A percentile compares a stretch with the other conserved stretches of the same genome.
phyloP scores from a whole-genome alignment of 2,888 invertebrate genomes.

The Sesia apiformis region DNA sequence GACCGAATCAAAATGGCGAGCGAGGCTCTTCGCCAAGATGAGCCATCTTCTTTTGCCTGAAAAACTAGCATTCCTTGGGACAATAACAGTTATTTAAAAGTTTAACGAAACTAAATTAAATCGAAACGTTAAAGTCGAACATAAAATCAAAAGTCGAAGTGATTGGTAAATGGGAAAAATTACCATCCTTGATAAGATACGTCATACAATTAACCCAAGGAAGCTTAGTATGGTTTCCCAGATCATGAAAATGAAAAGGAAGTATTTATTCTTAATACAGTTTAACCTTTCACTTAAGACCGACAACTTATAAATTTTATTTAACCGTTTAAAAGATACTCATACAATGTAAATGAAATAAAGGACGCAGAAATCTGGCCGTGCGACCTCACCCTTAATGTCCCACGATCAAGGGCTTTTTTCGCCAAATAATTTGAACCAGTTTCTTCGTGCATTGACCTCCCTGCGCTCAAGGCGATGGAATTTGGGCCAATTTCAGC shows the following conservation, averaged over 20 bases:
- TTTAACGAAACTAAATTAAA: no score
- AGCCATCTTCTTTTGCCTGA: no score
- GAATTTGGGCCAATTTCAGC: conserved; percentile 61
- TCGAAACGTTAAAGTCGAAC: no score
- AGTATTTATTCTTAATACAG: not conserved
- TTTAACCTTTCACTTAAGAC: not conserved
- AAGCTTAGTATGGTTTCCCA: no score
- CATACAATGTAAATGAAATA: not conserved
- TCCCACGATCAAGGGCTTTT: conserved; percentile 44
- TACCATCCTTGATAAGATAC: no score
- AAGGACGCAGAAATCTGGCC: not conserved
- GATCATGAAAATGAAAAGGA: not conserved
- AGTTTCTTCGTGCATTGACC: conserved; percentile 50
- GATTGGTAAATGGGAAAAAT: no score
- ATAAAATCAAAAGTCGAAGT: no score
- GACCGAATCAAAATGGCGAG: no score
- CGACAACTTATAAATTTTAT: not conserved
- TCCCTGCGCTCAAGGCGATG: conserved; percentile 29
- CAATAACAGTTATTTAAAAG: no score
- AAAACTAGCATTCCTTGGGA: no score
- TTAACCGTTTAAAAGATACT: not conserved
- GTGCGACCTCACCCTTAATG: conserved; percentile 7
- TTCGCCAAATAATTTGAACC: conserved; percentile 58
- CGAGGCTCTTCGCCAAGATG: no score
- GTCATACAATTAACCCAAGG: no score